Evolutionary conservation across 2,888 invertebrate genomes (phyloP), one percentile per base, ranked within the genome.

Genomic region (Rhimphoctona megacephalus): DNA sequence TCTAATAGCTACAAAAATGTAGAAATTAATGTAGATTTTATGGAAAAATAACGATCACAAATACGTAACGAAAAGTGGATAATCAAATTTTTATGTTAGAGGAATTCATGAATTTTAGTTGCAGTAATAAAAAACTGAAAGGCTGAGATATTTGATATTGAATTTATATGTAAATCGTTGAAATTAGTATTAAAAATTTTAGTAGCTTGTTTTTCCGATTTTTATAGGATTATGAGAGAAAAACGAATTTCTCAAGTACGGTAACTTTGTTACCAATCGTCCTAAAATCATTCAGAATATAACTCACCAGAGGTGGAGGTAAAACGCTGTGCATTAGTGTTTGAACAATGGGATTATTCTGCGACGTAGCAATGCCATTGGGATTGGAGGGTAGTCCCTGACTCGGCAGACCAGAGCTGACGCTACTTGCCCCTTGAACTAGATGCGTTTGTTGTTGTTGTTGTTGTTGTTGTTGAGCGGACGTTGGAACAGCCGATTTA

Each of bases 261-360:
- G 1, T 69, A 19, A 22, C 46, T 8, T 2, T 5, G 7, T 11
- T 6, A 46, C 5, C 7, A 72, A 46, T 54, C 54, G 19, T 36
- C 3, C n/a, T n/a, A 36, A 1, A 33, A n/a, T 54, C 0, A 49
- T 30, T n/a, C 43, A 43, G 43, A 30, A 19, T 19, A 1, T 52
- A 66, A 91, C 92, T 92, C 85, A 94, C 94, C 94, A 94, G 88
- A 90, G 94, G 92, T 89, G 93, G 94, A 89, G 94, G 94, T 93
- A 94, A 92, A 73, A 94, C 94, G 88, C 90, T 94, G 89, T 94
- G 94, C 93, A 94, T 94, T 89, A 94, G 88, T 85, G 93, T 94
- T 90, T 93, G 94, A 92, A 94, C 94, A 87, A 94, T 92, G 64
- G 94, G 92, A 70, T 90, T 86, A 87, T 92, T 88, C 90, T 91